Percentiles rank a stretch among this genome's conserved stretches.
Conservation (phyloP, 2,113 vertebrate genomes). For the Circaetus gallicus region DNA sequence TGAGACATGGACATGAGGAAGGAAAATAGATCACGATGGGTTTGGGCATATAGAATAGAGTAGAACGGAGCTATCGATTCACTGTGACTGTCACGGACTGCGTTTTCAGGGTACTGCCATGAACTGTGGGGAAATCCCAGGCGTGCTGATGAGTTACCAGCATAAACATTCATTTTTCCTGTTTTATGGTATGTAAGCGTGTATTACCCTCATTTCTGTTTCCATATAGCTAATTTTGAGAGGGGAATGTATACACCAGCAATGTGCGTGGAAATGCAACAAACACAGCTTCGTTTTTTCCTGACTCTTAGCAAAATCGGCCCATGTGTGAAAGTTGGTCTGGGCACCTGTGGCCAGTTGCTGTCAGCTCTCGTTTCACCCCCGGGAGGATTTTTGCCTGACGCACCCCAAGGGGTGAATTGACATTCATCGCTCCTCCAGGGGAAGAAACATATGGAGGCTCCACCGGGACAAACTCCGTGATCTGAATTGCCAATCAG, state of each 20-base stretch:
- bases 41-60: neutral
- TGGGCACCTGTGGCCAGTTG: conserved; percentile 46
- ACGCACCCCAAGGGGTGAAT: conserved; percentile 54
- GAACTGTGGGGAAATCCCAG: neutral
- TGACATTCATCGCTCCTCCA: conserved; percentile 68
- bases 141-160: neutral
- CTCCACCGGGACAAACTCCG: conserved; percentile 21
- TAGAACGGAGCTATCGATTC: accelerated
- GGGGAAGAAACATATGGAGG: conserved; percentile 62
- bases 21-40: accelerated
- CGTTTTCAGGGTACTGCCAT: accelerated
- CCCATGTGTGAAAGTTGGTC: neutral
- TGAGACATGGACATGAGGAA: neutral
- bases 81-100: accelerated
- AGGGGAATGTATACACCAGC: accelerated
- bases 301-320: neutral
- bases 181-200: accelerated
- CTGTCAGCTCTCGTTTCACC: conserved; percentile 61
- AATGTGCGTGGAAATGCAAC: accelerated
- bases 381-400: conserved; percentile 37
- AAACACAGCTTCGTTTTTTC: neutral
- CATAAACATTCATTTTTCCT: neutral
- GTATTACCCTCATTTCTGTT: neutral
- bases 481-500: conserved; percentile 62
- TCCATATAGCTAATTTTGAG: neutral